Conservation (phyloP, 2,888 invertebrate genomes). For the Deilephila elpenor region DNA sequence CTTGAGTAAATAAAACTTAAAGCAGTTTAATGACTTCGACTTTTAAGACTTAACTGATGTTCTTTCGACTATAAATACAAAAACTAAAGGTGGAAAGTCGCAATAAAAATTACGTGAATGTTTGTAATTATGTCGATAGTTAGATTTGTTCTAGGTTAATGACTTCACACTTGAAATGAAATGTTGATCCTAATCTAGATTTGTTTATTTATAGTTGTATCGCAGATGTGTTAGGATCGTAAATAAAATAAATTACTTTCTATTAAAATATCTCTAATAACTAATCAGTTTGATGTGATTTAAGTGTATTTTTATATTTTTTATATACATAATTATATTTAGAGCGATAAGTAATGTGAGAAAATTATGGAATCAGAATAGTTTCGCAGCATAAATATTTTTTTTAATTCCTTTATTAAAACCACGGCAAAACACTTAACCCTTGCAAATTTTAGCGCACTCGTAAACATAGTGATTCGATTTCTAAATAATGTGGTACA, state of each 20-base stretch:
- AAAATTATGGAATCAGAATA: too few relatives aligned
- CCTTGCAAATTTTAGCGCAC: not conserved
- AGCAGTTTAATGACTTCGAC: conserved; percentile 4
- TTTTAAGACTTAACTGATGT: not conserved
- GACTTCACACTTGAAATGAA: not conserved
- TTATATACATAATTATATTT: too few relatives aligned
- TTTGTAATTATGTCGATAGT: not conserved
- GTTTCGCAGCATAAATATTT: too few relatives aligned
- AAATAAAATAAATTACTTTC: not conserved
- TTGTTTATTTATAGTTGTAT: not conserved
- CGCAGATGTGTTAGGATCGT: not conserved
- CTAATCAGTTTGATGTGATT: too few relatives aligned
- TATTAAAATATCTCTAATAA: not conserved
- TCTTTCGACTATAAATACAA: not conserved
- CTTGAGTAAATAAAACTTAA: conserved; percentile 15
- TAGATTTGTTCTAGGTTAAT: not conserved
- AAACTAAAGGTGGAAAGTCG: not conserved
- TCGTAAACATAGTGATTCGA: not conserved
- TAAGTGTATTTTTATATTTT: too few relatives aligned
- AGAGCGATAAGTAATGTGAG: too few relatives aligned
- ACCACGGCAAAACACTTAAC: too few relatives aligned
- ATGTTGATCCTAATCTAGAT: not conserved
- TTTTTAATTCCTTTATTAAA: too few relatives aligned
- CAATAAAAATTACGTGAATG: not conserved
- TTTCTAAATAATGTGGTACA: conserved; percentile 26